These are phyloP conservation scores for Tapirus terrestris DNA, from an alignment of 2,113 vertebrate species.

Conservation along the genomic window DNA sequence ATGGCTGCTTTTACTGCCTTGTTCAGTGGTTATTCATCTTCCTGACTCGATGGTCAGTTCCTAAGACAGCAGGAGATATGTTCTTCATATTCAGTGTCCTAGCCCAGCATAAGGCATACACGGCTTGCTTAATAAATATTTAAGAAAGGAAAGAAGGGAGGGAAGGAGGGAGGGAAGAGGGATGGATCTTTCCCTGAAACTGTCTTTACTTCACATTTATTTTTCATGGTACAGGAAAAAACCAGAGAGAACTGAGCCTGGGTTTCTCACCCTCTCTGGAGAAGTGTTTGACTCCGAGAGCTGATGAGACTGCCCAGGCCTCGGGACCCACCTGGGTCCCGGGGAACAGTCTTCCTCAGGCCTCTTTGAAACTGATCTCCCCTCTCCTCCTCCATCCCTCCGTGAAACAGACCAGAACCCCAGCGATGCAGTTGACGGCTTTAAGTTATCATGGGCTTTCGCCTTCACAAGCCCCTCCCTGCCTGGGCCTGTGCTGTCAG, in stretches of 20 bases:
- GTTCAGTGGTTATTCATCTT: background rate
- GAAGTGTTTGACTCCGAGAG: background rate
- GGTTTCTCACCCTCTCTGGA: background rate
- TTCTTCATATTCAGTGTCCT: background rate
- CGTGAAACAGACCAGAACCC: background rate
- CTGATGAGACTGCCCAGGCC: accelerated
- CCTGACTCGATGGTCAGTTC: background rate
- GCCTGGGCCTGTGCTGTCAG: background rate
- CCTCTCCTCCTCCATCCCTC: background rate
- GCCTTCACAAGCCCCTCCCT: background rate
- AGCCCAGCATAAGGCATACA: background rate
- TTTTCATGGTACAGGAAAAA: constrained; percentile 13
- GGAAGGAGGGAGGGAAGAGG: background rate
- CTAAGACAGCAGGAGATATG: background rate
- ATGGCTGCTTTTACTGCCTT: background rate
- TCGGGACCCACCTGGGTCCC: background rate
- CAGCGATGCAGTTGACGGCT: background rate
- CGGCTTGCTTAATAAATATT: constrained; percentile 50
- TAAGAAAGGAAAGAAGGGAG: background rate
- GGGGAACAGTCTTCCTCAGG: background rate
- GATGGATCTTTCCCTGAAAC: background rate
- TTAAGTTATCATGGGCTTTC: background rate
- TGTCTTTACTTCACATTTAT: constrained; percentile 55
- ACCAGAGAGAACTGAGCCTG: background rate
- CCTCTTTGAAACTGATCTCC: background rate